Conservation (phyloP, 2,888 invertebrate genomes). For the Leptinotarsa juncta region DNA sequence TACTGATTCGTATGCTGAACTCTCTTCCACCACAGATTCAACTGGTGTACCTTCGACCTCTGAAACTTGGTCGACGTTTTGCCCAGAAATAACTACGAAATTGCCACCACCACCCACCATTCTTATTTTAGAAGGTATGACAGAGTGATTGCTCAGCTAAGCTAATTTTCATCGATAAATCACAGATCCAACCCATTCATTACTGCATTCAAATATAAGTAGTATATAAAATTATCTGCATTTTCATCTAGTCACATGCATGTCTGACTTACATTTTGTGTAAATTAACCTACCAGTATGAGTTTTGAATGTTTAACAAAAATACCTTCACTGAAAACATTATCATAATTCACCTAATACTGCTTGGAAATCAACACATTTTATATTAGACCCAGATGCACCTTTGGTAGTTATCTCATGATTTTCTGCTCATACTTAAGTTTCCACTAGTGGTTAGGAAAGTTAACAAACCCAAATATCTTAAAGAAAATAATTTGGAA, state of each 20-base stretch:
- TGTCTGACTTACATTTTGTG: neutral
- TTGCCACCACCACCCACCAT: constrained; percentile 78
- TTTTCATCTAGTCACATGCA: neutral
- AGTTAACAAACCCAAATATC: too few species aligned
- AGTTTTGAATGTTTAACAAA: neutral
- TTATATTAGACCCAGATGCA: too few species aligned
- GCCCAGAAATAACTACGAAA: constrained; percentile 66
- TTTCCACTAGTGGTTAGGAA: too few species aligned
- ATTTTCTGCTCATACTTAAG: too few species aligned
- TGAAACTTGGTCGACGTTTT: constrained; percentile 44
- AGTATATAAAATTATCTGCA: neutral
- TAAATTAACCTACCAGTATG: neutral
- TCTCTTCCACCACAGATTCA: constrained; percentile 15
- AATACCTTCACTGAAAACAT: neutral
- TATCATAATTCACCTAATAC: neutral
- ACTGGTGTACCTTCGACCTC: constrained; percentile 27
- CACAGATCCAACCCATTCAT: constrained; percentile 33
- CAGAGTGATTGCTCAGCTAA: constrained; percentile 45
- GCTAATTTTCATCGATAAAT: constrained; percentile 28
- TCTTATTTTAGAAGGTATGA: constrained; percentile 85
- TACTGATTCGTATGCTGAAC: constrained; percentile 14
- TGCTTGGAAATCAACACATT: neutral
- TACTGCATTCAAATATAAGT: neutral
- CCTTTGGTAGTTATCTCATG: too few species aligned
- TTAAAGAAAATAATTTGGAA: too few species aligned